phyloP scores from a whole-genome alignment of 2,888 invertebrate species.

The Parascotia fuliginaria region DNA sequence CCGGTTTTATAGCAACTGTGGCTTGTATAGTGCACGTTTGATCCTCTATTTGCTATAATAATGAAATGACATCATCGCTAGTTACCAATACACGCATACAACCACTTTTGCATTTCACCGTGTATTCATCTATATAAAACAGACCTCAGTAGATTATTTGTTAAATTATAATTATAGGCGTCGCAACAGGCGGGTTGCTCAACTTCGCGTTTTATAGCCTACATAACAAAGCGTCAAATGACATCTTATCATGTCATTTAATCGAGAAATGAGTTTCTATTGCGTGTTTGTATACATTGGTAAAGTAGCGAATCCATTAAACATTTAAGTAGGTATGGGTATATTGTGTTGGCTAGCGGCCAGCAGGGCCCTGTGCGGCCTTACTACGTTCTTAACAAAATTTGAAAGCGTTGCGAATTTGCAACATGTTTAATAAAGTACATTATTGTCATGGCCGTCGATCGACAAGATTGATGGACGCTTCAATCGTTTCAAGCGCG shows the following conservation, averaged over 20 bases:
- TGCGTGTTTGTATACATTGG: constrained; percentile 38
- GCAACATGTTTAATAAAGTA: constrained; percentile 51
- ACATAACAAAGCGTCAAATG: constrained; percentile 27
- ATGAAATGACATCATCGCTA: constrained; percentile 50
- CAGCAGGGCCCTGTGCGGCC: constrained; percentile 51
- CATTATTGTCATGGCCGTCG: constrained; percentile 41
- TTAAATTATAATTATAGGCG: constrained; percentile 18
- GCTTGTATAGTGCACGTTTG: constrained; percentile 48
- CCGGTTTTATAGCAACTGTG: constrained; percentile 47
- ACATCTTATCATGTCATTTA: constrained; percentile 30
- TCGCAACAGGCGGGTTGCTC: constrained; percentile 17
- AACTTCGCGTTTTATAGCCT: constrained; percentile 17
- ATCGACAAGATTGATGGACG: constrained; percentile 40
- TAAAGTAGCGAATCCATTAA: constrained; percentile 61
- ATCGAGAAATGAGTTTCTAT: constrained; percentile 30
- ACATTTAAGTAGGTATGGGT: constrained; percentile 56
- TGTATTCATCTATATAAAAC: no score
- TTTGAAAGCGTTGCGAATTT: constrained; percentile 64
- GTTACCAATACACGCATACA: constrained; percentile 18
- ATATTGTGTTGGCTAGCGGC: constrained; percentile 54
- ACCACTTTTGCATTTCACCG: no score
- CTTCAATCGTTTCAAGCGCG: constrained; percentile 24
- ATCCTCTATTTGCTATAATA: constrained; percentile 35
- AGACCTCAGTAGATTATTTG: not conserved
- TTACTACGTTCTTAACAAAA: constrained; percentile 43